Conservation (phyloP, 1,140 invertebrate species). For the Drosophila ohnishii region DNA sequence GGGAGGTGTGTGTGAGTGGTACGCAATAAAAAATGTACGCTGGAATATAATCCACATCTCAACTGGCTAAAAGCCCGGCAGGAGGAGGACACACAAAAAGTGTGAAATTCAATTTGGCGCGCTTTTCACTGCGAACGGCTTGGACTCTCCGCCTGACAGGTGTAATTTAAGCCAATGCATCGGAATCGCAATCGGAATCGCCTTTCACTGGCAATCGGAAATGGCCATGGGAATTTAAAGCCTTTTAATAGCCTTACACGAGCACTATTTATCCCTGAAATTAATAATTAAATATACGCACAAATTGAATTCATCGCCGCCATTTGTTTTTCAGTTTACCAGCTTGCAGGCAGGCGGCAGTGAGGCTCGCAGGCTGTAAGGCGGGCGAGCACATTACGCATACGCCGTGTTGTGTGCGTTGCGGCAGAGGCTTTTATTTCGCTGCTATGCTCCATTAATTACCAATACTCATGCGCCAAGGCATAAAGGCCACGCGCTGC, state of each 20-base stretch:
- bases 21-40: conserved; percentile 23
- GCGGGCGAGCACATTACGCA: conserved; percentile 56
- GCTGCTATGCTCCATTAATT: conserved; percentile 55
- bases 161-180: conserved; percentile 59
- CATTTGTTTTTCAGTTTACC: conserved; percentile 27
- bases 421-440: conserved; percentile 48
- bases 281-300: conserved; percentile 68
- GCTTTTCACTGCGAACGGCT: conserved; percentile 25
- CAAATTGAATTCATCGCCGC: conserved; percentile 65
- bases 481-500: conserved; percentile 61
- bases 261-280: conserved; percentile 37
- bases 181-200: conserved; percentile 40
- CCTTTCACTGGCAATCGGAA: conserved; percentile 53
- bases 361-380: not conserved
- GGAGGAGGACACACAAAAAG: conserved; percentile 21
- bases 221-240: conserved; percentile 58
- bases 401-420: conserved; percentile 55
- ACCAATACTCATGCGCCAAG: conserved; percentile 65
- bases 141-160: conserved; percentile 4
- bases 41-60: conserved; percentile 45
- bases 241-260: conserved; percentile 53
- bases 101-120: conserved; percentile 59
- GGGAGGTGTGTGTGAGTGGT: not conserved
- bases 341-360: conserved; percentile 6
- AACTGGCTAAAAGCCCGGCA: conserved; percentile 24